These are phyloP conservation scores for Plectropomus leopardus DNA, from an alignment of 2,113 vertebrate genomes.

Conservation along the genomic window DNA sequence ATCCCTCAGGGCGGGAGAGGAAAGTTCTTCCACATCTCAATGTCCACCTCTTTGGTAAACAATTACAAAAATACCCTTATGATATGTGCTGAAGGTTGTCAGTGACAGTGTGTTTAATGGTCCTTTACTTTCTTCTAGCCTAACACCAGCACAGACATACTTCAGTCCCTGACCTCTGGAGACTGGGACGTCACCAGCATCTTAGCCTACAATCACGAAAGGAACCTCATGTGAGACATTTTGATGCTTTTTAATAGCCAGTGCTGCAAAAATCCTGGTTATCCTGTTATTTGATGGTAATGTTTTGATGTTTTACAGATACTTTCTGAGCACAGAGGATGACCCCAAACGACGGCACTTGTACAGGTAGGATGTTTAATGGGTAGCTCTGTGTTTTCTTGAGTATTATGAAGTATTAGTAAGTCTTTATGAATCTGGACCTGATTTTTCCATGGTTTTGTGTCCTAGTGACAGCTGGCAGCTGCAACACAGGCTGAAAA, in stretches of 20 bases:
- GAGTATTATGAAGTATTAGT: no score
- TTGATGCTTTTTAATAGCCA: neutral
- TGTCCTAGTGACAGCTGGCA: no score
- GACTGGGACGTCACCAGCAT: conserved; percentile 97
- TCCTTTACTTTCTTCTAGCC: conserved; percentile 83
- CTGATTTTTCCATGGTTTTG: no score
- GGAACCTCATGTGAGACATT: conserved; percentile 91
- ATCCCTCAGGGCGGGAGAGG: conserved; percentile 95
- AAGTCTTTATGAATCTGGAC: no score
- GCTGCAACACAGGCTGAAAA: no score
- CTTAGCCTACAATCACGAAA: conserved; percentile 91
- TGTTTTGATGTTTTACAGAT: conserved; percentile 82
- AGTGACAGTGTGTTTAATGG: neutral
- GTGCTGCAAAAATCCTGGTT: neutral
- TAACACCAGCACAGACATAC: conserved; percentile 92
- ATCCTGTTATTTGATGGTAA: neutral
- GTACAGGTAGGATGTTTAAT: conserved; percentile 88
- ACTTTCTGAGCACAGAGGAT: conserved; percentile 97
- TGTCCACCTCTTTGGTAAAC: conserved; percentile 92
- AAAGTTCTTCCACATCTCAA: conserved; percentile 95
- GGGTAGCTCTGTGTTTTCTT: neutral
- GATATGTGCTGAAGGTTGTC: neutral
- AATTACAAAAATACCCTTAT: neutral
- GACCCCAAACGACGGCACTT: conserved; percentile 91
- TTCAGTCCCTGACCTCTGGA: conserved; percentile 95